These are phyloP conservation scores for Limenitis camilla DNA, from an alignment of 2,888 invertebrate genomes.

Conservation along the genomic window DNA sequence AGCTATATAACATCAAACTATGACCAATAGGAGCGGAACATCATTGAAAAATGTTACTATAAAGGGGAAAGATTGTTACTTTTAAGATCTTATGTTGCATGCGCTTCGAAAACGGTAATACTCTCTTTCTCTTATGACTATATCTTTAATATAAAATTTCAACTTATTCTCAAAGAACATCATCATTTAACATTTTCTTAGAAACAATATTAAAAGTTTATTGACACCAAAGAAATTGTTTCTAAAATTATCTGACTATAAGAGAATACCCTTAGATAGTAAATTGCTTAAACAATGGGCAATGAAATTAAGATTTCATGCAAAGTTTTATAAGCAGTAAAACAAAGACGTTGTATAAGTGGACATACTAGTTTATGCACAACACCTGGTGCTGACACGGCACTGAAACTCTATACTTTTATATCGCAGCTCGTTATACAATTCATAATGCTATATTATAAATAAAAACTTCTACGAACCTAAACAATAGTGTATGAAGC, in stretches of 20 bases:
- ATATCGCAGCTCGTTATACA: conserved; percentile 8
- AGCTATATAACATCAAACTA: too few relatives aligned
- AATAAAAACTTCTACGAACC: conserved; percentile 11
- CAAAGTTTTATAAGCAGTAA: conserved; percentile 11
- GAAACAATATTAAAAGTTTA: too few relatives aligned
- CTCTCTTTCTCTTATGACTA: too few relatives aligned
- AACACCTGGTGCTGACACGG: conserved; percentile 20
- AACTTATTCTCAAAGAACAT: too few relatives aligned
- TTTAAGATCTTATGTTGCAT: too few relatives aligned
- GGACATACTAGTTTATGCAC: conserved; percentile 12
- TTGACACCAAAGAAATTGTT: too few relatives aligned
- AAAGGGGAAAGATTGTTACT: too few relatives aligned
- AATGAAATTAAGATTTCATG: conserved; percentile 1
- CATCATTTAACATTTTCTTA: too few relatives aligned
- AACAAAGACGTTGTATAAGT: conserved; percentile 10
- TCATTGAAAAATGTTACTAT: too few relatives aligned
- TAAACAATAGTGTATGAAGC: neutral
- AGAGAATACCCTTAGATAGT: neutral
- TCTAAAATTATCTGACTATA: neutral
- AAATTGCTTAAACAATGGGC: neutral
- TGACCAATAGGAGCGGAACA: too few relatives aligned
- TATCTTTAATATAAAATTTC: too few relatives aligned
- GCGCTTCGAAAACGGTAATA: too few relatives aligned
- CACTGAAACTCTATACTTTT: conserved; percentile 17
- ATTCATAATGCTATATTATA: conserved; percentile 4